Evolutionary conservation across 2,797 vertebrate genomes (phyloP), one percentile per base, ranked within the genome.

Genomic region (Enteromius treurensis): DNA sequence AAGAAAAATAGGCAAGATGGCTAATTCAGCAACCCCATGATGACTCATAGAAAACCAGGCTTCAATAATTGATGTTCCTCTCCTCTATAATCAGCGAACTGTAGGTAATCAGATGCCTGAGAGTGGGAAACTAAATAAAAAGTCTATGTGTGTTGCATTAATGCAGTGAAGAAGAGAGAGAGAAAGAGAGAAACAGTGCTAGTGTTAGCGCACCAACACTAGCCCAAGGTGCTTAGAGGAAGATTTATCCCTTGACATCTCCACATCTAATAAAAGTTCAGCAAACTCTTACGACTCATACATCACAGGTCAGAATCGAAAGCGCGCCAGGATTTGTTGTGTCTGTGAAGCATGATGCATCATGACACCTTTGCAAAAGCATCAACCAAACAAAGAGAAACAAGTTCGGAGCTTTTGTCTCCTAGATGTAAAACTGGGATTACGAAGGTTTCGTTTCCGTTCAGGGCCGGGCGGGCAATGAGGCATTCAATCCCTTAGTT

Each of bases 11-110:
- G 64, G 23, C 62, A 62, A 77, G 85, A 55, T 87, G 86, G 74
- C 83, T 84, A 88, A 83, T 84, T 82, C 37, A 83, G 84, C 85
- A 74, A 77, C 40, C 85, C 83, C 81, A 87, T 85, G 77, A 89
- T 86, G 87, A 88, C 76, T 84, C n/a, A 26, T 80, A 82, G 77
- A 74, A 87, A 76, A 78, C 69, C 47, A 47, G 65, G 49, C 62
- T 78, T 91, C 86, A 92, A 92, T 92, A 89, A 89, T 88, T 84
- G 78, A 92, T 89, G 83, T 47, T 70, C 76, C 80, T 89, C 82
- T 91, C 86, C 78, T 69, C 79, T 47, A 79, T 91, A 88, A 84
- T 90, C 60, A n/a, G 85, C 79, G 34, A 89, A 86, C 85, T 88
- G 87, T 87, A 79, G 84, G 88, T 86, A 89, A 83, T 86, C 83